Evolutionary conservation across 2,797 vertebrate genomes (phyloP), one percentile per base, ranked within the genome.

Genomic region (Takifugu rubripes): DNA sequence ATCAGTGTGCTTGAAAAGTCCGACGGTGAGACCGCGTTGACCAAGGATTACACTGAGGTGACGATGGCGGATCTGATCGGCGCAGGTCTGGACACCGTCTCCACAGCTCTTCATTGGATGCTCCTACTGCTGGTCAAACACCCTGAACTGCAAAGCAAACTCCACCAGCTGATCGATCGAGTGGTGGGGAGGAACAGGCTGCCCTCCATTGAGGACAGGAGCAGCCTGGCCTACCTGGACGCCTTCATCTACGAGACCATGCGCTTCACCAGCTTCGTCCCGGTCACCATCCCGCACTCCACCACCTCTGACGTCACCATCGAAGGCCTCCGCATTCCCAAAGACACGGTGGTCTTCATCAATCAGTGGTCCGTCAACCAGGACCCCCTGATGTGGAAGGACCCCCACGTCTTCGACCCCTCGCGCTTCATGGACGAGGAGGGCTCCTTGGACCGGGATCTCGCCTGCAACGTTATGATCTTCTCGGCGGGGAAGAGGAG

Each of bases 331-430:
- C 77, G 56, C 78, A 92, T 94, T 63, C 90, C 90, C 64, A 91
- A 90, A 69, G 90, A 91, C 86, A 93, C 83, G 0, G 90, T 93
- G 65, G 75, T 93, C 62, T 93, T 94, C 70, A 75, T 94, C 78
- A 93, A 94, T 80, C 92, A 94, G 77, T 94, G 92, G 93, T 93
- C 92, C 0, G 81, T 92, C 75, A 94, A 93, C 76, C 90, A 93
- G 0, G 91, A 94, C 69, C n/a, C 69, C 16, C 7, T 69, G 52
- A 89, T 82, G 53, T 94, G 92, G 92, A 86, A 85, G 1, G 85
- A 93, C 25, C 92, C 92, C 0, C 80, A 92, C 0, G 5, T 84
- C 36, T 94, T 94, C 12, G 69, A 92, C 70, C 92, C 92, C 0
- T 42, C 62, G 0, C 83, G 93, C 16, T 94, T 94, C 72, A 57